A percentile compares a stretch with the other conserved stretches of the same genome.
These are phyloP conservation scores for Trinorchestia longiramus DNA, from an alignment of 1,140 invertebrate genomes.

Conservation along the genomic window DNA sequence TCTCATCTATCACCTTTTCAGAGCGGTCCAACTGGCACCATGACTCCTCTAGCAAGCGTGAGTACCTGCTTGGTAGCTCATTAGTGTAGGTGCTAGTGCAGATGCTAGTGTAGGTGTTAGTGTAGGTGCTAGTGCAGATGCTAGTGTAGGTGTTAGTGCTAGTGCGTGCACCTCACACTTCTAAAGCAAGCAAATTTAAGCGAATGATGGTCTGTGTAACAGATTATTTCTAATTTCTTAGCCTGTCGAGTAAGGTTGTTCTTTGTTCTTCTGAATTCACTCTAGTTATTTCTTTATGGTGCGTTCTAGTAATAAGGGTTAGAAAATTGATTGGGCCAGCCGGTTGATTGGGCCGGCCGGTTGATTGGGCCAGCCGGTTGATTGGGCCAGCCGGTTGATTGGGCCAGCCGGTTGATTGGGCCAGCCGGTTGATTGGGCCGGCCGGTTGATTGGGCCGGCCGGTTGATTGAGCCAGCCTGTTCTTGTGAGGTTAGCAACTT, in stretches of 20 bases:
- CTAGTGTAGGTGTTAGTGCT: too few species aligned
- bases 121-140: too few species aligned
- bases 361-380: background rate
- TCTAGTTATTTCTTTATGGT: background rate
- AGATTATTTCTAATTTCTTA: background rate
- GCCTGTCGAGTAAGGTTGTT: background rate
- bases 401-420: too few species aligned
- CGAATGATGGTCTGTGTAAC: background rate
- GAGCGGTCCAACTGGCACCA: constrained; percentile 29
- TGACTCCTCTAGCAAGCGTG: constrained; percentile 31
- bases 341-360: background rate
- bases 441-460: too few species aligned
- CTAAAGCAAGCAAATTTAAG: background rate
- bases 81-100: background rate
- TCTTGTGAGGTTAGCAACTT: too few species aligned
- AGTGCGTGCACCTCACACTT: too few species aligned
- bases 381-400: background rate
- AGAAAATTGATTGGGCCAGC: background rate
- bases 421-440: too few species aligned
- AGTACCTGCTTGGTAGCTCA: background rate
- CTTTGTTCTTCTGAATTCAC: background rate
- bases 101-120: background rate
- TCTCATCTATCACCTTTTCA: background rate
- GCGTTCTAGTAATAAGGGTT: background rate
- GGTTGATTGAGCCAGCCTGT: too few species aligned